Evolutionary conservation across 2,797 vertebrate genomes (phyloP).

Genomic region (Falco rusticolus): DNA sequence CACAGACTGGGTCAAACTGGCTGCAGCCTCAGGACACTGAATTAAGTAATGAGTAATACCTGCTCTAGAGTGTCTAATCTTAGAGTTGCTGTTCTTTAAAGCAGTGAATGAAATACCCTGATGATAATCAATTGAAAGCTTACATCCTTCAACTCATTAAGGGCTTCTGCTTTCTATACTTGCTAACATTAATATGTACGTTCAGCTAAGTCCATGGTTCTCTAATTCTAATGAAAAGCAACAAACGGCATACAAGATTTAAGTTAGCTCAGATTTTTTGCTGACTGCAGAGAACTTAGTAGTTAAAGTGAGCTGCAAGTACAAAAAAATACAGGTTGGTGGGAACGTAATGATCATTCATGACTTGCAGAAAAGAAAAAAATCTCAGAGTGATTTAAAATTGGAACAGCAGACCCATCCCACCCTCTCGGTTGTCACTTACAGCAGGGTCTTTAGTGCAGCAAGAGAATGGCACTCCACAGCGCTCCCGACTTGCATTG

Average conservation of each 20-base stretch:
- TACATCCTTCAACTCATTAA: not conserved
- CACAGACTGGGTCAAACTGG: not conserved
- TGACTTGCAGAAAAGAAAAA: not conserved
- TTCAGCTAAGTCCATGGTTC: not conserved
- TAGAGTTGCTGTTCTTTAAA: not conserved
- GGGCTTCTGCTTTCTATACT: not conserved
- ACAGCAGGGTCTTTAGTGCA: slow-evolving; percentile 98
- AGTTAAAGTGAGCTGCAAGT: not conserved
- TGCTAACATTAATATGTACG: not conserved
- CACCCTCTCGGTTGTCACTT: slow-evolving; percentile 46
- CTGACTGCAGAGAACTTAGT: not conserved
- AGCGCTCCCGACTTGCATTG: slow-evolving; percentile 95
- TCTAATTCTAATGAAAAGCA: slow-evolving; percentile 16
- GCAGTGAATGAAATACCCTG: not conserved
- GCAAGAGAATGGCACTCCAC: slow-evolving; percentile 97
- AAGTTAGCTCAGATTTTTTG: not conserved
- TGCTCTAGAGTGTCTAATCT: not conserved
- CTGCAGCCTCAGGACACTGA: not conserved
- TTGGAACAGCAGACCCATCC: not conserved
- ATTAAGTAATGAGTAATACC: not conserved
- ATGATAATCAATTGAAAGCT: not conserved
- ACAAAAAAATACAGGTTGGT: not conserved
- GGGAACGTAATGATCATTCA: not conserved
- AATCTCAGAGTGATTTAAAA: not conserved
- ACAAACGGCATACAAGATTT: not conserved